Percentiles rank a stretch among this genome's conserved stretches.
Conservation (phyloP, 2,113 vertebrate species). For the Maccullochella peelii region DNA sequence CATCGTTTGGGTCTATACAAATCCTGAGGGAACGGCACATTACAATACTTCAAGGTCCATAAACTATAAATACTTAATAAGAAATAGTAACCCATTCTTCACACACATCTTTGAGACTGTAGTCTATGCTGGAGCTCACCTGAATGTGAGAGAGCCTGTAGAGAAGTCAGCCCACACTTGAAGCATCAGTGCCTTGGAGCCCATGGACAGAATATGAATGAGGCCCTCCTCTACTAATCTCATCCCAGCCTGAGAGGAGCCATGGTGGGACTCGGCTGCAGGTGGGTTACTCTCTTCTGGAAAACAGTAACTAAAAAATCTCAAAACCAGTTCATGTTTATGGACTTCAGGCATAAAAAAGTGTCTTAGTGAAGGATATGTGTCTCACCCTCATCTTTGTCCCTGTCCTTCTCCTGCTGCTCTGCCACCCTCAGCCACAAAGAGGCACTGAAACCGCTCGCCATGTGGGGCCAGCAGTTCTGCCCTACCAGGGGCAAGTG, state of each 20-base stretch:
- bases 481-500: conserved; percentile 94
- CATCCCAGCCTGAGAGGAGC: conserved; percentile 74
- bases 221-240: conserved; percentile 87
- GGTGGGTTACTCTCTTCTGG: conserved; percentile 82
- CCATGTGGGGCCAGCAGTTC: conserved; percentile 98
- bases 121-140: conserved; percentile 81
- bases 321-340: conserved; percentile 22
- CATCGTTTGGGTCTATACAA: conserved; percentile 94
- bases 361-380: not conserved
- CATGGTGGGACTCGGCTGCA: conserved; percentile 74
- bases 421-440: conserved; percentile 89
- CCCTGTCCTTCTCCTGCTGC: conserved; percentile 68
- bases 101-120: conserved; percentile 9
- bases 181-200: conserved; percentile 96
- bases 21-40: conserved; percentile 82
- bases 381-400: conserved; percentile 81
- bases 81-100: conserved; percentile 3
- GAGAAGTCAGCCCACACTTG: conserved; percentile 94
- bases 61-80: conserved; percentile 17
- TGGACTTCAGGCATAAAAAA: not conserved
- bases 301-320: conserved; percentile 58
- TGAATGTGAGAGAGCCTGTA: conserved; percentile 90
- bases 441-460: conserved; percentile 94
- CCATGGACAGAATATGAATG: conserved; percentile 93
- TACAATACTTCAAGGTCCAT: not conserved